Conservation (phyloP, 2,113 vertebrate genomes). For the Anser cygnoides region DNA sequence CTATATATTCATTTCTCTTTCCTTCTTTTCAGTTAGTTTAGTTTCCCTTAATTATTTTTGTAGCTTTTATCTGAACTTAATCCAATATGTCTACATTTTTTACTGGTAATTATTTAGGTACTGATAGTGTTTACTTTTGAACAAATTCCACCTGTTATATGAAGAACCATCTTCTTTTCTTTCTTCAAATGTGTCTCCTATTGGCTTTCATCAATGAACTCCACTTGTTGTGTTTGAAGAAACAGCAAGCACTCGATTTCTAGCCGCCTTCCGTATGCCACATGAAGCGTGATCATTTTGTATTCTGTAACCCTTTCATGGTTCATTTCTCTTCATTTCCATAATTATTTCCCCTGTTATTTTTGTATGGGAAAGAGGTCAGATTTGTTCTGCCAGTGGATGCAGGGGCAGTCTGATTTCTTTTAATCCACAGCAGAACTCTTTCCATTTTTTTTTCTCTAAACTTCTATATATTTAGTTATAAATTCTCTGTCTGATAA, state of each 20-base stretch:
- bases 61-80: constrained; percentile 39
- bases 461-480: background rate
- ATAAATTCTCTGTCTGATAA: background rate
- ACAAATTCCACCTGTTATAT: constrained; percentile 23
- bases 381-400: background rate
- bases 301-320: background rate
- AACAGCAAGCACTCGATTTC: background rate
- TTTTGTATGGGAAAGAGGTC: background rate
- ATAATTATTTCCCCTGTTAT: background rate
- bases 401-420: background rate
- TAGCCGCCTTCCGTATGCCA: background rate
- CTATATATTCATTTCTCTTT: background rate
- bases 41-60: constrained; percentile 11
- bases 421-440: background rate
- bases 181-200: background rate
- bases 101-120: constrained; percentile 39
- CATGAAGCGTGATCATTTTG: background rate
- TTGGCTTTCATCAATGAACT: background rate
- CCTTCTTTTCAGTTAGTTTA: background rate
- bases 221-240: background rate
- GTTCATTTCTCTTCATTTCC: background rate
- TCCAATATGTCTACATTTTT: constrained; percentile 9
- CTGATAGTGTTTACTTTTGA: constrained; percentile 10
- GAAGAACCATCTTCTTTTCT: constrained; percentile 6
- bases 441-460: background rate